A percentile compares a stretch with the other conserved stretches of the same genome.
These are phyloP conservation scores for Alligator sinensis DNA, from an alignment of 2,113 vertebrate genomes.

Conservation along the genomic window DNA sequence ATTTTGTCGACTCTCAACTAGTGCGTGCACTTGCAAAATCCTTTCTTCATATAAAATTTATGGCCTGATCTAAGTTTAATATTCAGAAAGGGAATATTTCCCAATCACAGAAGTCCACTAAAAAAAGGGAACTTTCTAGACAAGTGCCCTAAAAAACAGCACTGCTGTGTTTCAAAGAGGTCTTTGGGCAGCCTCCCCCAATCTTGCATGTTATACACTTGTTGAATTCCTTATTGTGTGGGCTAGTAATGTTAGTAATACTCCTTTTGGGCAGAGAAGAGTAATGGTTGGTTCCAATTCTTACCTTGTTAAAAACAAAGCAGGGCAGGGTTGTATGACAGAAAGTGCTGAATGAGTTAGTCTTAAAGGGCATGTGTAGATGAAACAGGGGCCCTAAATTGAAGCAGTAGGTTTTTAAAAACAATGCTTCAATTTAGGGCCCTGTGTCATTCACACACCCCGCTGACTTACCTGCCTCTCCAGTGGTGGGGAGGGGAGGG, in stretches of 20 bases:
- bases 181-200: too few species aligned
- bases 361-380: too few species aligned
- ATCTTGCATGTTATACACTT: neutral
- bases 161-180: neutral
- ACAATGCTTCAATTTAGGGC: too few species aligned
- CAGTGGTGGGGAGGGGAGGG: too few species aligned
- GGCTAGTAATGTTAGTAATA: neutral
- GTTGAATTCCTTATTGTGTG: too few species aligned
- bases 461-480: too few species aligned
- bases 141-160: neutral
- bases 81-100: neutral
- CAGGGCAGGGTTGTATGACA: too few species aligned
- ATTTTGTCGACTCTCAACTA: neutral
- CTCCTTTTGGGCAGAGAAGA: neutral
- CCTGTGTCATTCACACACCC: too few species aligned
- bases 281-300: neutral
- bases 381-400: too few species aligned
- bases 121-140: too few species aligned
- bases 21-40: neutral
- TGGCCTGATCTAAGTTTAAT: neutral
- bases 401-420: too few species aligned
- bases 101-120: neutral
- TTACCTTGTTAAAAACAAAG: neutral
- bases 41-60: neutral
- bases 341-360: too few species aligned